These are phyloP conservation scores for Watsonalla binaria DNA, from an alignment of 2,888 invertebrate species.

Conservation along the genomic window DNA sequence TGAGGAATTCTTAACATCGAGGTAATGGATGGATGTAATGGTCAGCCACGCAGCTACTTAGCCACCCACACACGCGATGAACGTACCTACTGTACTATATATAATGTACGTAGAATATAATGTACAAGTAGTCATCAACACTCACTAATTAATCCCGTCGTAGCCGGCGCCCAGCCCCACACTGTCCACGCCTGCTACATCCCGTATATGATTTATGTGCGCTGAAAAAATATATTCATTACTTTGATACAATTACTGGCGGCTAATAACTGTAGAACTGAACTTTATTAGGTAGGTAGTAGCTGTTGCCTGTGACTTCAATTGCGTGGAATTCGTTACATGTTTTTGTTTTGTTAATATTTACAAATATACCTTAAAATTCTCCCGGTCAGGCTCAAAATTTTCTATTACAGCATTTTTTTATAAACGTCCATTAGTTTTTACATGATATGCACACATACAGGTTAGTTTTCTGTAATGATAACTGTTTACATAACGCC, in stretches of 20 bases:
- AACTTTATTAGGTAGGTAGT: too few species aligned
- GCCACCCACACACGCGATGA: neutral
- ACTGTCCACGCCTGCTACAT: constrained; percentile 91
- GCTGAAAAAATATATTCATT: constrained; percentile 76
- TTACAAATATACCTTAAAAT: too few species aligned
- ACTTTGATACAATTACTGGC: neutral
- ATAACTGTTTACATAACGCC: too few species aligned
- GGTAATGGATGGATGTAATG: neutral
- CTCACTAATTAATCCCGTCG: constrained; percentile 95
- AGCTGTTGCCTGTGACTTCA: too few species aligned
- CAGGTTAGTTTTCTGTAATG: too few species aligned
- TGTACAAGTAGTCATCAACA: constrained; percentile 43
- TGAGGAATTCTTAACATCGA: neutral
- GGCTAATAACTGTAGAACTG: too few species aligned
- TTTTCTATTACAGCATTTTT: too few species aligned
- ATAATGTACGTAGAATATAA: neutral
- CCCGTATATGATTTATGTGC: constrained; percentile 93
- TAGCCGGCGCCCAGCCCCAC: constrained; percentile 93
- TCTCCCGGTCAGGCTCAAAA: too few species aligned
- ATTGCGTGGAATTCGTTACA: too few species aligned
- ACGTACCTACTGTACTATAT: neutral
- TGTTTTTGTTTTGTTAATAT: too few species aligned
- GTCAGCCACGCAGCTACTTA: neutral
- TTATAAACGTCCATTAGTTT: too few species aligned
- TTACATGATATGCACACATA: too few species aligned